A percentile compares a stretch with the other conserved stretches of the same genome.
Conservation (phyloP, 2,888 invertebrate species). For the Megamerina dolium region DNA sequence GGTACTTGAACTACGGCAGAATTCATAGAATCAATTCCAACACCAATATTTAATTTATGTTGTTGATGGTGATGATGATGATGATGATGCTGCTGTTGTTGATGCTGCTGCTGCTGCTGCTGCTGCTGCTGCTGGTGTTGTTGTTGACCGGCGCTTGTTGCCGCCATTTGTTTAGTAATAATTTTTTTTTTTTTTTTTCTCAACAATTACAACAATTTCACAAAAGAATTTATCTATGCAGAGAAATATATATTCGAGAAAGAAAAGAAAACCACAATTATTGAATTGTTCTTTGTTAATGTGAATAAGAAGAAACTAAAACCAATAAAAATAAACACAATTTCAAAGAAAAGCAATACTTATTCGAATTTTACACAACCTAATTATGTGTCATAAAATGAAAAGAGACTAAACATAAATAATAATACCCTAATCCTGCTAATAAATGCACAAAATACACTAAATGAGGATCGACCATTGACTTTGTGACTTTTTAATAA, state of each 20-base stretch:
- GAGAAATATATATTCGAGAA: slow-evolving; percentile 14
- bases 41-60: slow-evolving; percentile 16
- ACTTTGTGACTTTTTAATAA: slow-evolving; percentile 16
- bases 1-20: neutral
- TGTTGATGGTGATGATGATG: slow-evolving; percentile 37
- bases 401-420: too few species aligned
- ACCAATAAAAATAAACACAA: too few species aligned
- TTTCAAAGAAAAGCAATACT: too few species aligned
- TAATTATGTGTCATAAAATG: too few species aligned
- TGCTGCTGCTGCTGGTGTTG: slow-evolving; percentile 33
- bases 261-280: slow-evolving; percentile 3
- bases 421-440: slow-evolving; percentile 4
- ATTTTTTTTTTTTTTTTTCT: slow-evolving; percentile 16
- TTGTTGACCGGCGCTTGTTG: slow-evolving; percentile 49
- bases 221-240: too few species aligned
- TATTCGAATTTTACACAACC: too few species aligned
- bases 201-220: too few species aligned
- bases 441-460: slow-evolving; percentile 7
- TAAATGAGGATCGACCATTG: too few species aligned
- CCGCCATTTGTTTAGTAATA: slow-evolving; percentile 41
- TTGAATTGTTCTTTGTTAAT: neutral
- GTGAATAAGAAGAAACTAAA: too few species aligned
- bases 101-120: too few species aligned
- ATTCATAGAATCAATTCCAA: too few species aligned
- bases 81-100: too few species aligned